Evolutionary conservation across 2,888 invertebrate species (phyloP).

Genomic region (Calliopum simillimum): DNA sequence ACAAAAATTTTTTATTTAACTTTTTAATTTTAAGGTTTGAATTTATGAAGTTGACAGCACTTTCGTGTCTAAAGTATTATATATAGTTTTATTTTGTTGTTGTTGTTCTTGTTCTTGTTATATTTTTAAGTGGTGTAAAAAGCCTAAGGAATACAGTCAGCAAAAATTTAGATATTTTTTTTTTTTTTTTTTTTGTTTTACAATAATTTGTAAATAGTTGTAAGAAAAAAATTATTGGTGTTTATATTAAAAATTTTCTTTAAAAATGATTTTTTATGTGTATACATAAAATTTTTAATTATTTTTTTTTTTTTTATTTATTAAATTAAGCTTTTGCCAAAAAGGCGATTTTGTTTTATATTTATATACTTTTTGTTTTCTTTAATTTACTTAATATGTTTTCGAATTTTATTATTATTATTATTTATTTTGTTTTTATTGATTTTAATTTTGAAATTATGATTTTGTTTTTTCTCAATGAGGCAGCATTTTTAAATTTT

Average conservation of each 20-base stretch:
- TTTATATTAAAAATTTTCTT: constrained; percentile 37
- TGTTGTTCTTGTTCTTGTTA: constrained; percentile 37
- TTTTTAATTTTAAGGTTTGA: no score
- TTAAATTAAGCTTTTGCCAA: constrained; percentile 38
- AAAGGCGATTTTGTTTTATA: constrained; percentile 41
- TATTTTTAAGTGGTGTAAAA: constrained; percentile 61
- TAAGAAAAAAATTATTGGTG: constrained; percentile 48
- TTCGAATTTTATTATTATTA: constrained; percentile 30
- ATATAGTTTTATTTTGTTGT: constrained; percentile 7
- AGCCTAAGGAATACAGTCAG: constrained; percentile 66
- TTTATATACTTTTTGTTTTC: constrained; percentile 23
- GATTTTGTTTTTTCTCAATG: constrained; percentile 41
- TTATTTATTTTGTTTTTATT: constrained; percentile 22
- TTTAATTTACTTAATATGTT: constrained; percentile 15
- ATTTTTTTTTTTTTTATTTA: constrained; percentile 17
- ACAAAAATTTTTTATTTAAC: no score
- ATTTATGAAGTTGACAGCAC: no score
- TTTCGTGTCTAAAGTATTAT: background rate
- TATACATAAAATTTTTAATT: constrained; percentile 32
- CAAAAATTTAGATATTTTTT: constrained; percentile 56
- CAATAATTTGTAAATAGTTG: constrained; percentile 50
- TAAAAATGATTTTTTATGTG: constrained; percentile 25
- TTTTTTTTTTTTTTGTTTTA: constrained; percentile 36
- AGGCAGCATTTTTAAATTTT: constrained; percentile 38
- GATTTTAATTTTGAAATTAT: constrained; percentile 51